phyloP scores from a whole-genome alignment of 1,140 invertebrate genomes.

The Aphis craccivora region DNA sequence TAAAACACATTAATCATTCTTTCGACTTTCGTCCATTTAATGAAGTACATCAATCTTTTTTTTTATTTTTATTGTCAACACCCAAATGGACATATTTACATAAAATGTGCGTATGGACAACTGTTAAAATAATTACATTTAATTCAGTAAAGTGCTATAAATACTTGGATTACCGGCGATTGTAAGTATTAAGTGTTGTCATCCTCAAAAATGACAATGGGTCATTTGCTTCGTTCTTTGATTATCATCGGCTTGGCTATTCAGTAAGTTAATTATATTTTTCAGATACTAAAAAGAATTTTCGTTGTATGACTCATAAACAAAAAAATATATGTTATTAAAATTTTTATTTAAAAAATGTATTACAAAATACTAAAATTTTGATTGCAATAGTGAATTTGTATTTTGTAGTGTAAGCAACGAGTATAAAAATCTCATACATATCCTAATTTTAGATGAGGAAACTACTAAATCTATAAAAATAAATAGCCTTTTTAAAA shows the following conservation, averaged over 20 bases:
- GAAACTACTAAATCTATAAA: not conserved
- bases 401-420: too few species aligned
- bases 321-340: not conserved
- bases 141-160: constrained; percentile 22
- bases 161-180: not conserved
- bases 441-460: not conserved
- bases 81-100: constrained; percentile 30
- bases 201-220: constrained; percentile 50
- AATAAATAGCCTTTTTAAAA: not conserved
- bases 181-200: constrained; percentile 28
- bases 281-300: not conserved
- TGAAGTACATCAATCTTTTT: constrained; percentile 3
- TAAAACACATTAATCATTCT: constrained; percentile 38
- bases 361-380: not conserved
- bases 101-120: not conserved
- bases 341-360: not conserved
- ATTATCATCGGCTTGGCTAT: constrained; percentile 32
- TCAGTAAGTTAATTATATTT: constrained; percentile 36
- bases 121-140: constrained; percentile 40
- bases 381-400: not conserved
- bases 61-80: not conserved
- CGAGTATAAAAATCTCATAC: not conserved
- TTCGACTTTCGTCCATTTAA: not conserved
- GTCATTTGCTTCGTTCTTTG: constrained; percentile 33
- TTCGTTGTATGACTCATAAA: not conserved